A percentile compares a stretch with the other conserved stretches of the same genome.
phyloP scores from a whole-genome alignment of 2,888 invertebrate genomes.

The Philereme vetulata region DNA sequence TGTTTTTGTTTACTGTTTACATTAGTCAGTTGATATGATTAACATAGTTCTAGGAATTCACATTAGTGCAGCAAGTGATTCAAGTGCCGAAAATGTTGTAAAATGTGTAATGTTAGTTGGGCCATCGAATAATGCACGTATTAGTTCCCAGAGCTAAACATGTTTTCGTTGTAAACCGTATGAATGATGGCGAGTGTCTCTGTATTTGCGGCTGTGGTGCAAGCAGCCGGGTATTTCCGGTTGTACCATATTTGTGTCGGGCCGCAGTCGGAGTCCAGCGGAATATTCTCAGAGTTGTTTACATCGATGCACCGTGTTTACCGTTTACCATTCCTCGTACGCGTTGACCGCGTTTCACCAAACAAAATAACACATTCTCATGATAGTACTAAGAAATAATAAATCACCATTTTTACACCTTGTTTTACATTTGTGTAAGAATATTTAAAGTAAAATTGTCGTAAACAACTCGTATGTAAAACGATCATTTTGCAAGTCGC shows the following conservation, averaged over 20 bases:
- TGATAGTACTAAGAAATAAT: slow-evolving; percentile 1
- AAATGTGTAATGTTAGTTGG: not conserved
- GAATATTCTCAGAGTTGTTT: slow-evolving; percentile 71
- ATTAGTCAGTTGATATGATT: not conserved
- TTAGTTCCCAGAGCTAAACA: slow-evolving; percentile 13
- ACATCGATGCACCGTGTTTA: slow-evolving; percentile 67
- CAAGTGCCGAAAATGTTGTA: not conserved
- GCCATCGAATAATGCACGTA: slow-evolving; percentile 3
- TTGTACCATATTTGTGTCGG: slow-evolving; percentile 54
- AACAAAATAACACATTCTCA: slow-evolving; percentile 3
- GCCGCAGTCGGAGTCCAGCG: slow-evolving; percentile 70
- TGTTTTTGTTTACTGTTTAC: slow-evolving; percentile 15
- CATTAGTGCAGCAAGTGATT: slow-evolving; percentile 6
- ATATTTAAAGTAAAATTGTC: not conserved
- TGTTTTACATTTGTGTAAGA: not conserved
- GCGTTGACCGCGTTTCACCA: slow-evolving; percentile 30
- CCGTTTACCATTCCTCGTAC: slow-evolving; percentile 52
- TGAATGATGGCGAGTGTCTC: slow-evolving; percentile 25
- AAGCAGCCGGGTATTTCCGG: slow-evolving; percentile 64
- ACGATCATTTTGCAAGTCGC: no score
- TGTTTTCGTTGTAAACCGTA: slow-evolving; percentile 26
- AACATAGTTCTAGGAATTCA: slow-evolving; percentile 5
- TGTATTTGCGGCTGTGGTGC: slow-evolving; percentile 51
- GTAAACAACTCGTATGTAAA: no score
- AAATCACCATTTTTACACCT: slow-evolving; percentile 6